A percentile compares a stretch with the other conserved stretches of the same genome.
Evolutionary conservation across 2,113 vertebrate genomes (phyloP).

Genomic region (Pampusana beccarii): DNA sequence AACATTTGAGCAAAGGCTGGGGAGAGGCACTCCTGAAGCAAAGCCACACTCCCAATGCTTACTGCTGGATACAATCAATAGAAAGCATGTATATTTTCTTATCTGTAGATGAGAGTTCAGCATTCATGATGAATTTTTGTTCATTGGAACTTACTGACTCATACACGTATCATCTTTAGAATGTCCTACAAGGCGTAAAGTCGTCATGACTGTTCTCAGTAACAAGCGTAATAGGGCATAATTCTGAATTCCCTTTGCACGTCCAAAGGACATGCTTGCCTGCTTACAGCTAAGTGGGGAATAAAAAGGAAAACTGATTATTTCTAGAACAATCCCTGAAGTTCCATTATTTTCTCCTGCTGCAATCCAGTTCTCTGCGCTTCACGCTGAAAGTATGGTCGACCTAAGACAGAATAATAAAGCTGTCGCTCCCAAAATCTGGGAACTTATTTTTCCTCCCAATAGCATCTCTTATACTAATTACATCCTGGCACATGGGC

Average conservation of each 20-base stretch:
- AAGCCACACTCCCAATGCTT: neutral
- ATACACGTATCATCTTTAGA: neutral
- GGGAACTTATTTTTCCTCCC: neutral
- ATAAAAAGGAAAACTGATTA: neutral
- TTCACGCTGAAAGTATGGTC: neutral
- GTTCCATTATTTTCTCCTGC: neutral
- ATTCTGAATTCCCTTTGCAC: neutral
- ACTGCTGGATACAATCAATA: neutral
- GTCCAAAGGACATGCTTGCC: neutral
- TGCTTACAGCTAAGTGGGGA: neutral
- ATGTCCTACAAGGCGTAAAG: neutral
- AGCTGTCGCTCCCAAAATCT: neutral
- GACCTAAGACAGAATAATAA: neutral
- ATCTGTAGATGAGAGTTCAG: neutral
- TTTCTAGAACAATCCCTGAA: neutral
- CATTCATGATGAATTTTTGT: neutral
- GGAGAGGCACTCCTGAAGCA: neutral
- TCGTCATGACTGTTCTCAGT: neutral
- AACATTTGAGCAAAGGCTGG: neutral
- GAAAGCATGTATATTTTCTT: neutral
- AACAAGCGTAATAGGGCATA: neutral
- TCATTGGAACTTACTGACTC: neutral
- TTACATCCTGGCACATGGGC: neutral
- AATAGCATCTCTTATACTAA: neutral
- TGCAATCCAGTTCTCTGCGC: neutral